A percentile compares a stretch with the other conserved stretches of the same genome.
Evolutionary conservation across 1,140 invertebrate genomes (phyloP).

Genomic region (Bombus huntii): DNA sequence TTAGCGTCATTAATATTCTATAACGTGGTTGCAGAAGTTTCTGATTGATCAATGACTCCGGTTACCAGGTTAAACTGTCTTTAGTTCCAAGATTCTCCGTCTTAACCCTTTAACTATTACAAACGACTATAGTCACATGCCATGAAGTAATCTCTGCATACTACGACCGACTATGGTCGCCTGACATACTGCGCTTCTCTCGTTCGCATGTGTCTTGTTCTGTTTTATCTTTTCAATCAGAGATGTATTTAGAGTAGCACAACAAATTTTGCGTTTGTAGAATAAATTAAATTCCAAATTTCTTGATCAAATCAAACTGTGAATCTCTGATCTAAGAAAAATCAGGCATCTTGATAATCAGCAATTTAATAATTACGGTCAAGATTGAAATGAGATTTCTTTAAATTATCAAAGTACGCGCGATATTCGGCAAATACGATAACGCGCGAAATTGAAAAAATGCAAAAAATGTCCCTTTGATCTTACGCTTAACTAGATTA

Average conservation of each 20-base stretch:
- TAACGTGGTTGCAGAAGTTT: background rate
- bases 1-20: background rate
- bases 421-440: background rate
- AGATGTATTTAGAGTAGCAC: too few relatives aligned
- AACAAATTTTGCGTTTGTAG: too few relatives aligned
- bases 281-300: too few relatives aligned
- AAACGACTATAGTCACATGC: background rate
- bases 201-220: too few relatives aligned
- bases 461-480: constrained; percentile 24
- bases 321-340: too few relatives aligned
- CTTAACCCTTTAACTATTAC: background rate
- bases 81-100: background rate
- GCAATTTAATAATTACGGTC: too few relatives aligned
- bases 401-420: background rate
- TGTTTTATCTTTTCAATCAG: too few relatives aligned
- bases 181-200: background rate
- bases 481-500: constrained; percentile 27
- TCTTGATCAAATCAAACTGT: too few relatives aligned
- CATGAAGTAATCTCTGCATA: background rate
- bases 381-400: background rate
- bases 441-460: background rate
- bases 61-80: background rate
- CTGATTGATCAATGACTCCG: background rate
- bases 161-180: background rate
- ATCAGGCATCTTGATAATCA: too few relatives aligned